phyloP scores from a whole-genome alignment of 2,888 invertebrate genomes.

The Dyspetes luteomarginatus region DNA sequence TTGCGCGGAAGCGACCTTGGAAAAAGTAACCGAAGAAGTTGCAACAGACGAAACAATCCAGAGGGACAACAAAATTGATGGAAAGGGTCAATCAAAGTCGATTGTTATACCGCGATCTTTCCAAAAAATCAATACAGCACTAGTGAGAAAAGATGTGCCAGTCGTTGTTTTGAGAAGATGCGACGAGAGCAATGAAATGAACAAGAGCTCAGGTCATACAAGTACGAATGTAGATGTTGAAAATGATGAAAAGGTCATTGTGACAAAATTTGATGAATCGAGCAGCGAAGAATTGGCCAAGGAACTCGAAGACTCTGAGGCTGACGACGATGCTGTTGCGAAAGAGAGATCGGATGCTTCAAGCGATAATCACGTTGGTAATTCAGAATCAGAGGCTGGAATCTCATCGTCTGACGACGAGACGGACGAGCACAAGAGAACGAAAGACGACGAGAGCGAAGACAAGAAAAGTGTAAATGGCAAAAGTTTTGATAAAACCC shows the following conservation, averaged over 20 bases:
- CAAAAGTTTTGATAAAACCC: slow-evolving; percentile 46
- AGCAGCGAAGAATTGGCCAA: slow-evolving; percentile 62
- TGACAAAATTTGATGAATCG: slow-evolving; percentile 60
- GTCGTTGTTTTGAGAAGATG: slow-evolving; percentile 72
- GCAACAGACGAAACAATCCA: slow-evolving; percentile 42
- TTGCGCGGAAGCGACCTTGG: background rate
- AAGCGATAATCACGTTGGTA: slow-evolving; percentile 48
- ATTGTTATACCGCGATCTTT: slow-evolving; percentile 65
- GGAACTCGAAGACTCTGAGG: slow-evolving; percentile 65
- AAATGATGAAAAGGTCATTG: slow-evolving; percentile 14
- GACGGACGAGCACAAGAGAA: slow-evolving; percentile 55
- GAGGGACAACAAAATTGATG: slow-evolving; percentile 63
- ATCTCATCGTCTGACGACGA: slow-evolving; percentile 72
- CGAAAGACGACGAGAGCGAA: slow-evolving; percentile 52
- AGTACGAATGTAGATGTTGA: background rate
- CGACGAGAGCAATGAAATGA: slow-evolving; percentile 67
- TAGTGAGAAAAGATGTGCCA: slow-evolving; percentile 65
- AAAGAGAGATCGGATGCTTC: slow-evolving; percentile 54
- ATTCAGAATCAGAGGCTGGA: slow-evolving; percentile 65
- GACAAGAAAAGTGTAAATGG: slow-evolving; percentile 30
- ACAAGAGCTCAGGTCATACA: slow-evolving; percentile 22
- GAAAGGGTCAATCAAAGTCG: slow-evolving; percentile 60
- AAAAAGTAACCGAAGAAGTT: slow-evolving; percentile 14
- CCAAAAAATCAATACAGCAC: slow-evolving; percentile 57
- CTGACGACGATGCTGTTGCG: slow-evolving; percentile 63